phyloP scores from a whole-genome alignment of 2,113 vertebrate genomes.

The Pterocles gutturalis region DNA sequence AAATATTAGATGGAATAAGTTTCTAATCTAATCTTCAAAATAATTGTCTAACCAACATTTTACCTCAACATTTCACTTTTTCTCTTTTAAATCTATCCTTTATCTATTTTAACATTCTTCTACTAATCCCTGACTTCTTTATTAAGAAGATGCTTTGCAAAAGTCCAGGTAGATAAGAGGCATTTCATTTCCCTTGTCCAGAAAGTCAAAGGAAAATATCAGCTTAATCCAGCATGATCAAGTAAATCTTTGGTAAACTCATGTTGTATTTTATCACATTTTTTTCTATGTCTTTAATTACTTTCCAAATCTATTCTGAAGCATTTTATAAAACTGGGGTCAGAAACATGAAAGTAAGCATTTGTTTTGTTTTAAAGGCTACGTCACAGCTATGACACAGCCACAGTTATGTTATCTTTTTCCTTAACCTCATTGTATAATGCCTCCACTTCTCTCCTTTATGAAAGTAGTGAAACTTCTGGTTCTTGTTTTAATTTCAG shows the following conservation, averaged over 20 bases:
- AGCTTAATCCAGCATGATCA: background rate
- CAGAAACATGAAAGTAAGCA: background rate
- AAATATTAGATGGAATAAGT: background rate
- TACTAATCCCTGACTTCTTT: background rate
- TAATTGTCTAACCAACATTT: background rate
- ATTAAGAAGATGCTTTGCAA: background rate
- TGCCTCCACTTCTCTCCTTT: background rate
- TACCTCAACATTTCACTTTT: background rate
- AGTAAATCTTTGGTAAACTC: background rate
- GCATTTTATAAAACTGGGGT: background rate
- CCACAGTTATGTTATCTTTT: background rate
- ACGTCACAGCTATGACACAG: background rate
- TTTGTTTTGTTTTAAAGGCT: background rate
- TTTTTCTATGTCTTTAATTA: background rate
- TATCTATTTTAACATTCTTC: background rate
- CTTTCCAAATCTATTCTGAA: background rate
- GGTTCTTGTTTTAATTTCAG: background rate
- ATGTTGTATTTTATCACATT: background rate
- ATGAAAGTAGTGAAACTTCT: background rate
- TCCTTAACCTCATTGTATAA: background rate
- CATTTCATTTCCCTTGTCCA: background rate
- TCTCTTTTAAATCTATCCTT: background rate
- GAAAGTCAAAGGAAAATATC: slow-evolving; percentile 21
- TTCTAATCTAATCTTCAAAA: background rate
- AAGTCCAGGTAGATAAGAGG: background rate